Base-by-base conservation (phyloP, 2,888 invertebrate genomes). In the Stenodera caucasica region DNA sequence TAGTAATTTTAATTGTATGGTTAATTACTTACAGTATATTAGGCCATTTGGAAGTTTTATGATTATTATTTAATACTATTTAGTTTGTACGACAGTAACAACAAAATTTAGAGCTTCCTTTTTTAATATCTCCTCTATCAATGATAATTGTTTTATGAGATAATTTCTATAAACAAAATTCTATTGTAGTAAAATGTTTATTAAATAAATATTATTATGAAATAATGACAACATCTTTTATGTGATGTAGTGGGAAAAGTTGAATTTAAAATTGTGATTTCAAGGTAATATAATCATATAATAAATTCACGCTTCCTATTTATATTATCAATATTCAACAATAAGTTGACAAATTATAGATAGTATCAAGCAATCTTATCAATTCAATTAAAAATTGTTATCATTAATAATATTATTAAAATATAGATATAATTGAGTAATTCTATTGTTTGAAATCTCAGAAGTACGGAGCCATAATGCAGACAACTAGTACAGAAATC, bases 1-100 rank as follows among this genome's bases (percentile, higher is more conserved):
- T 84, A 64, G 75, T 78, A 52, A 77, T 82, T 0, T 75, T 84
- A 11, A 66, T 82, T 49, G 54, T 83, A 6, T 84, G 84, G 84
- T 76, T 83, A 33, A 73, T 84, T 57, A 74, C 82, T 56, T 84
- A 72, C 71, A 76, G 61, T 70, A 80, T 68, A 40, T 65, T 79
- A 60, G 77, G 74, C 65, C 69, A 75, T 67, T 63, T 76, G 45
- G 68, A 77, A 58, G 56, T 78, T 29, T 70, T 79, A 67, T 78
- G 72, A 77, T n/a, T n/a, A n/a, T n/a, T n/a, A n/a, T n/a, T n/a
- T n/a, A n/a, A n/a, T n/a, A n/a, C n/a, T n/a, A n/a, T n/a, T n/a
- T n/a, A n/a, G n/a, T n/a, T n/a, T n/a, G n/a, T n/a, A 26, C 26
- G 7, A 26, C 26, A 26, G 21, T 15, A 60, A 57, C 60, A 60